Conservation (phyloP, 2,888 invertebrate genomes). For the Acronicta leporina region DNA sequence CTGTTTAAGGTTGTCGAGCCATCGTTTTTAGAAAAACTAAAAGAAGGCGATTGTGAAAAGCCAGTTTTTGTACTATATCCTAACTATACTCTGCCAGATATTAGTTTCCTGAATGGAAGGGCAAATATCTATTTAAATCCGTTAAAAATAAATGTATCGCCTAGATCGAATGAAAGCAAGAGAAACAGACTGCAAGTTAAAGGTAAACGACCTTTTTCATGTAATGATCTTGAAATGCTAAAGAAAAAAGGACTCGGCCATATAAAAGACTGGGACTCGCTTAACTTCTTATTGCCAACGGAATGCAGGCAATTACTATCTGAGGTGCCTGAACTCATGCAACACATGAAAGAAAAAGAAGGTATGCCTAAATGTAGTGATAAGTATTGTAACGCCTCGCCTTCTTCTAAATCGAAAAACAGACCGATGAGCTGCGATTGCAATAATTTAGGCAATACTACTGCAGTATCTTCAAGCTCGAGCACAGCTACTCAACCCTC, state of each 20-base stretch:
- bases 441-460: slow-evolving; percentile 87
- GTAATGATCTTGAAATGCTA: slow-evolving; percentile 94
- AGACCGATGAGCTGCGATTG: slow-evolving; percentile 90
- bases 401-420: slow-evolving; percentile 87
- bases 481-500: slow-evolving; percentile 94
- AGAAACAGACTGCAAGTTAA: slow-evolving; percentile 78
- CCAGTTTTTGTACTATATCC: slow-evolving; percentile 97
- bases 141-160: slow-evolving; percentile 87
- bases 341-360: slow-evolving; percentile 90
- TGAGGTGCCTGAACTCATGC: slow-evolving; percentile 94
- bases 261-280: slow-evolving; percentile 97
- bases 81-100: slow-evolving; percentile 96
- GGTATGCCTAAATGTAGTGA: slow-evolving; percentile 70
- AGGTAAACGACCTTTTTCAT: slow-evolving; percentile 92
- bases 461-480: slow-evolving; percentile 91
- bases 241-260: slow-evolving; percentile 95
- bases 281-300: slow-evolving; percentile 95
- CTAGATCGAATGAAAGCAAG: slow-evolving; percentile 77
- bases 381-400: slow-evolving; percentile 82
- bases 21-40: slow-evolving; percentile 92
- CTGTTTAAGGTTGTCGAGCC: slow-evolving; percentile 91
- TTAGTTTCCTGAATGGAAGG: slow-evolving; percentile 92
- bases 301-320: slow-evolving; percentile 94
- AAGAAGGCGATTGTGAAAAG: slow-evolving; percentile 90
- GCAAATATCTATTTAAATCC: slow-evolving; percentile 93